phyloP scores from a whole-genome alignment of 2,888 invertebrate genomes.

The Steinernema hermaphroditum region DNA sequence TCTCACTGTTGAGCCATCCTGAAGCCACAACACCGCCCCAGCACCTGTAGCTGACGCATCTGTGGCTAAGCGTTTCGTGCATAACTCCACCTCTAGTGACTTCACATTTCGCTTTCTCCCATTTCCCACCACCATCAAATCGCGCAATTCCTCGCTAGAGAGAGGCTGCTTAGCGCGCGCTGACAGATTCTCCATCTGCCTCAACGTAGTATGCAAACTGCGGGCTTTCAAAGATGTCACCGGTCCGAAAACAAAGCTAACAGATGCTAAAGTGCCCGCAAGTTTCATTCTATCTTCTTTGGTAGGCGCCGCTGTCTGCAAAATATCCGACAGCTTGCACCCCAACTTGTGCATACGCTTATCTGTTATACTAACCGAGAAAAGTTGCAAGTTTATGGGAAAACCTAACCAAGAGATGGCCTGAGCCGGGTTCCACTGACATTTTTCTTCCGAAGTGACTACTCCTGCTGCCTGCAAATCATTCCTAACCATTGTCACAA shows the following conservation, averaged over 20 bases:
- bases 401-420: background rate
- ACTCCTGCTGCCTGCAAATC: background rate
- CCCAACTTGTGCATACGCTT: background rate
- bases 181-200: background rate
- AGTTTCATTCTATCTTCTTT: background rate
- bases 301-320: background rate
- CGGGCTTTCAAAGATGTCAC: background rate
- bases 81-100: background rate
- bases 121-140: background rate
- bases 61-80: background rate
- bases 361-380: background rate
- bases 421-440: background rate
- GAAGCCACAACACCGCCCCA: background rate
- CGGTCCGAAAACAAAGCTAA: background rate
- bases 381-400: background rate
- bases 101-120: background rate
- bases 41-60: background rate
- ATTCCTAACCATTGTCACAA: background rate
- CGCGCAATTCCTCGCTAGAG: background rate
- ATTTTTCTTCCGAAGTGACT: background rate
- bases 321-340: background rate
- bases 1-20: background rate
- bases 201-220: background rate
- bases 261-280: background rate
- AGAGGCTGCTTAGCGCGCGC: background rate